Evolutionary conservation across 2,113 vertebrate genomes (phyloP).

Genomic region (Odocoileus hemionus): DNA sequence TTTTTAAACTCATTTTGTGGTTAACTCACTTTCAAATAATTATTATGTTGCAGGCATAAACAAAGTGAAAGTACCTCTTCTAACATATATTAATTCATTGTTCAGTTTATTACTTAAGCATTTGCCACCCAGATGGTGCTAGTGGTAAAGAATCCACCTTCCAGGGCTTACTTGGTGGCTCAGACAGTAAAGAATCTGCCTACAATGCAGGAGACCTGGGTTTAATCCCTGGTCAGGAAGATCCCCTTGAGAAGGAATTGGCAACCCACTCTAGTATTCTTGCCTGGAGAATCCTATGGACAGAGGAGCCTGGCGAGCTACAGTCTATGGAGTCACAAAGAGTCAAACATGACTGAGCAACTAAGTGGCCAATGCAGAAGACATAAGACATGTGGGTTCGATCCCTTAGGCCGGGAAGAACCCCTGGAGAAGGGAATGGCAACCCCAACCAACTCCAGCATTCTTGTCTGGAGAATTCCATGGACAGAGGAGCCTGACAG

Average conservation of each 20-base stretch:
- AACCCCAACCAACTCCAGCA: not conserved
- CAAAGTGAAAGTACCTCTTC: not conserved
- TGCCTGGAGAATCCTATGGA: not conserved
- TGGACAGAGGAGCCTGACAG: not conserved
- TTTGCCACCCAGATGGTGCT: not conserved
- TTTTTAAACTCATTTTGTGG: not conserved
- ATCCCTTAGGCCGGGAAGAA: not conserved
- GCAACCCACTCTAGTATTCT: not conserved
- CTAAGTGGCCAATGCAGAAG: not conserved
- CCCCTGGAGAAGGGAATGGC: not conserved
- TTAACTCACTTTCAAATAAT: not conserved
- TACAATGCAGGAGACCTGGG: not conserved
- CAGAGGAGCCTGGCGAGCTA: not conserved
- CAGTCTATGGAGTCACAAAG: not conserved
- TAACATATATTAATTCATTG: not conserved
- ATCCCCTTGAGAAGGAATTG: not conserved
- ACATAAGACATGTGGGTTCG: accelerated
- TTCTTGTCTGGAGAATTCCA: not conserved
- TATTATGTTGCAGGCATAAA: not conserved
- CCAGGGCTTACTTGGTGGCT: not conserved
- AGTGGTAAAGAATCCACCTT: not conserved
- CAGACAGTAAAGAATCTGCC: not conserved
- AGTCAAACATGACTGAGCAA: not conserved
- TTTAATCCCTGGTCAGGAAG: not conserved
- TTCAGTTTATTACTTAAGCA: not conserved